A percentile compares a stretch with the other conserved stretches of the same genome.
Conservation (phyloP, 2,113 vertebrate genomes). For the Panurus biarmicus region DNA sequence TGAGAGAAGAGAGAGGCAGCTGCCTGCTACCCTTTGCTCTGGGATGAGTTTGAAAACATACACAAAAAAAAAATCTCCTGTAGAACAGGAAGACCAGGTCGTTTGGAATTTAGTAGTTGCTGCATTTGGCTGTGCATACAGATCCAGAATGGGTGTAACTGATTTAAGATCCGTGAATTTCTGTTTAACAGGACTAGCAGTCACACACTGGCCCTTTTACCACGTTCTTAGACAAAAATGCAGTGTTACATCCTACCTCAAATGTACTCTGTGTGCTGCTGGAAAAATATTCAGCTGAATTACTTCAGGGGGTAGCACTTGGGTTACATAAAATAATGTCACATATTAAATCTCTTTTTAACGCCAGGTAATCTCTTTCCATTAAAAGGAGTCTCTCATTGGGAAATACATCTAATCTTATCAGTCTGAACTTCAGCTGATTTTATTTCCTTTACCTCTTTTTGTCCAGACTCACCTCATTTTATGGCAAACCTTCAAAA, state of each 20-base stretch:
- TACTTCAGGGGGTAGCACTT: conserved; percentile 7
- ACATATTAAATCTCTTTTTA: conserved; percentile 9
- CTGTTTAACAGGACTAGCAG: neutral
- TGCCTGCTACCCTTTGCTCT: neutral
- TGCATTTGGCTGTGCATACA: neutral
- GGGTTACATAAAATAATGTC: neutral
- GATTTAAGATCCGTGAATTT: neutral
- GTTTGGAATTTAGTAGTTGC: neutral
- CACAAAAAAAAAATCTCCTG: neutral
- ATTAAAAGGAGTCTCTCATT: neutral
- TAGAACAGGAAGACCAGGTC: neutral
- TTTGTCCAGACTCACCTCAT: conserved; percentile 11
- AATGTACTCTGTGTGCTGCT: neutral
- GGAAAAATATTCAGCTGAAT: conserved; percentile 27
- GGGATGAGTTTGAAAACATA: neutral
- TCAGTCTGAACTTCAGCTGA: conserved; percentile 42
- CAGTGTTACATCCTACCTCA: neutral
- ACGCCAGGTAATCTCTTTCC: conserved; percentile 5
- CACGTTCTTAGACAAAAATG: neutral
- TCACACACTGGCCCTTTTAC: neutral
- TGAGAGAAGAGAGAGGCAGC: neutral
- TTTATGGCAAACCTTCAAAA: neutral
- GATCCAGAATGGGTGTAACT: neutral
- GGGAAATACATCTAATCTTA: conserved; percentile 31
- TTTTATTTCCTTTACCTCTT: neutral